Evolutionary conservation across 2,797 vertebrate genomes (phyloP).

Genomic region (Discoglossus pictus): DNA sequence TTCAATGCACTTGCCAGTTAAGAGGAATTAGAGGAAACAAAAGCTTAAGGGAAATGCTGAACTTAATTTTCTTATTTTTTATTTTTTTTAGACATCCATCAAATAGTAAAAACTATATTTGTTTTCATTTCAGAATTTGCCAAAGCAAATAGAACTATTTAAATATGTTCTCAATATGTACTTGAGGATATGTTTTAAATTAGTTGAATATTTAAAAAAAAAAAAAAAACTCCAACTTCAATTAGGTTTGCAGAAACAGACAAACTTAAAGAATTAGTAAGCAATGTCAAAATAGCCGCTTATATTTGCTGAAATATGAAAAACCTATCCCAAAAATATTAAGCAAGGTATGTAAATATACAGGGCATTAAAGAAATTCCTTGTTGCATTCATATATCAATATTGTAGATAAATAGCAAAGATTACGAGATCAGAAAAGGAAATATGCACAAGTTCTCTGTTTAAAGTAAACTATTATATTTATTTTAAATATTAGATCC

Average conservation of each 20-base stretch:
- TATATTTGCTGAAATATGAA: background rate
- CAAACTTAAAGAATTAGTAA: slow-evolving; percentile 39
- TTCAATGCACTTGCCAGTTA: slow-evolving; percentile 3
- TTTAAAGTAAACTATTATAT: background rate
- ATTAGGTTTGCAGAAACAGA: slow-evolving; percentile 15
- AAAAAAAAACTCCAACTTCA: slow-evolving; percentile 14
- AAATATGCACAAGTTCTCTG: background rate
- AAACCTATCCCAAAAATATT: background rate
- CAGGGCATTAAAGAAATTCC: background rate
- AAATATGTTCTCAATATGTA: slow-evolving; percentile 65
- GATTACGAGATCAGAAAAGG: background rate
- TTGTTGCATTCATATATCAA: background rate
- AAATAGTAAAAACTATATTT: slow-evolving; percentile 57
- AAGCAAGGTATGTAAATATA: slow-evolving; percentile 3
- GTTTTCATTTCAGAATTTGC: slow-evolving; percentile 60
- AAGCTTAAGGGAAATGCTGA: background rate
- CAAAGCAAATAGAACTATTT: slow-evolving; percentile 62
- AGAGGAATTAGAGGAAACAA: background rate
- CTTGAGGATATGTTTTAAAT: slow-evolving; percentile 60
- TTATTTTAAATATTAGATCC: background rate
- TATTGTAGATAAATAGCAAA: background rate
- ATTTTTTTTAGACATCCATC: background rate
- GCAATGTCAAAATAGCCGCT: slow-evolving; percentile 39
- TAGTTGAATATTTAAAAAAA: slow-evolving; percentile 53
- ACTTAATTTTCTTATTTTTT: slow-evolving; percentile 57